These are phyloP conservation scores for Scaptomyza graminum DNA, from an alignment of 1,140 invertebrate genomes.

Conservation along the genomic window DNA sequence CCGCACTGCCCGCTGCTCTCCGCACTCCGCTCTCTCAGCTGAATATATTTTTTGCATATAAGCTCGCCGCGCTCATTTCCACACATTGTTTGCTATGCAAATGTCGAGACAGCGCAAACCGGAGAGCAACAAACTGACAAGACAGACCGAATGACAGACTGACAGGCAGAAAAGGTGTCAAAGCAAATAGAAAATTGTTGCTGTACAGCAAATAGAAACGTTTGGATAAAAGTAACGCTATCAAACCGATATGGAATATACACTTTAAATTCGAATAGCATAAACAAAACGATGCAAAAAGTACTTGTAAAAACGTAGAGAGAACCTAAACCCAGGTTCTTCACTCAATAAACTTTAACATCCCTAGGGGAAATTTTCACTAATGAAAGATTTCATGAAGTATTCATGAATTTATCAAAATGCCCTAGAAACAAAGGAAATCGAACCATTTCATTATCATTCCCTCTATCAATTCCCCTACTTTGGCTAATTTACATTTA, in stretches of 20 bases:
- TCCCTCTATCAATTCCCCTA: neutral
- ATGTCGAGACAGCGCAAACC: constrained; percentile 26
- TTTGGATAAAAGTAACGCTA: constrained; percentile 10
- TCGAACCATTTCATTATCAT: neutral
- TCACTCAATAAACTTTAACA: too few relatives aligned
- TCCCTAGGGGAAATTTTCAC: too few relatives aligned
- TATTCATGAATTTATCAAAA: too few relatives aligned
- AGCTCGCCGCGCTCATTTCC: constrained; percentile 33
- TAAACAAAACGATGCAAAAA: too few relatives aligned
- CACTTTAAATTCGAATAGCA: neutral
- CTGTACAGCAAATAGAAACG: constrained; percentile 22
- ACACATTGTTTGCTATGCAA: constrained; percentile 42
- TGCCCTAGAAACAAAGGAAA: too few relatives aligned
- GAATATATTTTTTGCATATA: constrained; percentile 43
- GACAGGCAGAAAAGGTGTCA: constrained; percentile 35
- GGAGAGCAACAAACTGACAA: constrained; percentile 35
- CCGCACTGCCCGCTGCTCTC: neutral
- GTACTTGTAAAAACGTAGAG: too few relatives aligned
- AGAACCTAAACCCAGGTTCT: too few relatives aligned
- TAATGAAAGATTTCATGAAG: too few relatives aligned
- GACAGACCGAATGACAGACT: constrained; percentile 1
- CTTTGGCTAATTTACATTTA: neutral
- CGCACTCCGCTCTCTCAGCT: constrained; percentile 50
- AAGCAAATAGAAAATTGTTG: constrained; percentile 63
- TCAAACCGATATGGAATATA: neutral